Base-by-base conservation (phyloP, 1,140 invertebrate species). In the Sarcophaga peregrina region DNA sequence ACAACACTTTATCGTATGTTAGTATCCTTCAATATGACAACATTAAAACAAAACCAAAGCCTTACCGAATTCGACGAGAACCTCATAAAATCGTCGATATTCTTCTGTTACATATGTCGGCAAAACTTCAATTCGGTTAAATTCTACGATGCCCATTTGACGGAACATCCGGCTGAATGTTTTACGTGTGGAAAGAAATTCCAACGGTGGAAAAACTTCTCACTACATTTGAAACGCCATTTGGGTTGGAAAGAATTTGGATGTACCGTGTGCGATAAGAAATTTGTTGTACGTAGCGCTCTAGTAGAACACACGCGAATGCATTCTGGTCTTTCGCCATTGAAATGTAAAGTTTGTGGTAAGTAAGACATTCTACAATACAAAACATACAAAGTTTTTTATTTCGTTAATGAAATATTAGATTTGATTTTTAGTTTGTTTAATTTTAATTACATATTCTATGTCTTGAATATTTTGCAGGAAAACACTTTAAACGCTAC, bases 311-410 rank as follows among this genome's bases (percentile, higher is more conserved):
- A 97, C 86, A 94, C 94, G 85, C 94, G 96, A 78, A 93, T 95
- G 48, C 96, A 97, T 87, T 96, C 95, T 0, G 95, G 95, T 0
- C 94, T 95, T 83, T 94, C 95, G 46, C 95, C 96, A 0, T 93
- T 96, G 3, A 96, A 95, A 86, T 97, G 96, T 89, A 93, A 93
- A 46, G 91, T 96, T 84, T 97, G 96, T 88, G 94, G 95, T 90
- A 81, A 85, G 87, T 87, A 20, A 8, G n/a, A 17, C 13, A n/a
- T 58, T 75, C 8, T 17, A 6, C 9, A 52, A 10, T 52, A 17
- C 11, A 47, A 48, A 73, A 7, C 13, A 58, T 0, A 58, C 0
- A 6, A 54, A 6, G 6, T 58, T 58, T 15, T 58, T 58, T 58
- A 58, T n/a, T 52, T 9, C 8, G 8, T 52, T 9, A 52, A 52